Evolutionary conservation across 1,140 invertebrate species (phyloP).

Genomic region (Dryas iulia): DNA sequence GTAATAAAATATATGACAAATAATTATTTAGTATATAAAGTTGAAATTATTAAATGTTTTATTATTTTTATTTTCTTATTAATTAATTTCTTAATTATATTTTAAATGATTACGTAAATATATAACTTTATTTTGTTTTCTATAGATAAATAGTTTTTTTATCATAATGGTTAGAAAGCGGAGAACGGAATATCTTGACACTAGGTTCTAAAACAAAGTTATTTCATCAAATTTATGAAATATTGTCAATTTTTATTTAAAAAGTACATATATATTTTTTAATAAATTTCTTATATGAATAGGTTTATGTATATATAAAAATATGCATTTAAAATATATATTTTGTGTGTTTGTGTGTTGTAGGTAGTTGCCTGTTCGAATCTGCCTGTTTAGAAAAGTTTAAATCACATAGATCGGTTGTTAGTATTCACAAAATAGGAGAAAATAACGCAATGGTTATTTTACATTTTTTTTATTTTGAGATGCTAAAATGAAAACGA

Average conservation of each 20-base stretch:
- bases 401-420: constrained; percentile 6
- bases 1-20: no score
- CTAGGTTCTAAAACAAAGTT: no score
- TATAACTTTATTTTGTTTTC: no score
- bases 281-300: no score
- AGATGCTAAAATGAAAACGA: not conserved
- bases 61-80: no score
- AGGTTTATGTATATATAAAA: not conserved
- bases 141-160: no score
- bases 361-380: not conserved
- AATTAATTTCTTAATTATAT: no score
- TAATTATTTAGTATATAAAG: no score
- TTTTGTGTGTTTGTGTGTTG: not conserved
- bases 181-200: no score
- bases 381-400: not conserved
- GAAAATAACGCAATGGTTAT: constrained; percentile 12
- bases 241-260: not conserved
- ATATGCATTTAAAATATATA: not conserved
- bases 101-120: no score
- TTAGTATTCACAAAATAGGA: constrained; percentile 35
- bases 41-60: no score
- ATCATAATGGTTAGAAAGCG: no score
- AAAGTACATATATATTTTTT: not conserved
- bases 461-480: constrained; percentile 11
- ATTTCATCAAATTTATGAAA: not conserved